Evolutionary conservation across 2,113 vertebrate genomes (phyloP), one percentile per base, ranked within the genome.

Genomic region (Toxotes chatareus): DNA sequence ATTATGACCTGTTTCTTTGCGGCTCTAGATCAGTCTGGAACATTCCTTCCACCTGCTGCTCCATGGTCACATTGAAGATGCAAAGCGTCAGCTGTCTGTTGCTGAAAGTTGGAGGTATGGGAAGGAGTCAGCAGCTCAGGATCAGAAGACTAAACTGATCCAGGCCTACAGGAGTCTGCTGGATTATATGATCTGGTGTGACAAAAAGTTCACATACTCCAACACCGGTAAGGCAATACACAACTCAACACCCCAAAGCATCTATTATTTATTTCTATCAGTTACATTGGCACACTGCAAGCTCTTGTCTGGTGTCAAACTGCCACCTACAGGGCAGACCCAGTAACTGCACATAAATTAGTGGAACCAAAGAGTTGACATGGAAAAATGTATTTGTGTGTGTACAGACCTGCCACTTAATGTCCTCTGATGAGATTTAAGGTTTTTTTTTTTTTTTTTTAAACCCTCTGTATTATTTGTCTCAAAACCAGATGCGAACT

Each of bases 51-150:
- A 96, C 75, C 94, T 98, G n/a, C 63, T 99, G 77, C 94, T 96
- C 46, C 93, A 95, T 0, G 96, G 96, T 14, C 87, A 93, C 73
- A 47, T 95, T 27, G 94, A 97, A 9, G 96, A 97, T 3, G 97
- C 97, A 1, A 96, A 94, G 69, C 92, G 88, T 59, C 95, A 94
- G 63, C 89, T 99, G 31, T 93, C 90, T 23, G 27, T 92, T 0
- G 95, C 96, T 23, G 96, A 97, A 80, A 96, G 96, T 47, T 99
- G 98, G 98, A 92, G 96, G 47, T 92, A 95, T 0, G 97, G 97
- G 44, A 96, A 94, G 21, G 91, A 93, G 82, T 94, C 96, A 0
- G 40, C 68, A 1, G 59, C 72, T 66, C 96, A 97, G 91, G 31
- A 88, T 38, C 92, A 95, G 71, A 85, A 79, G 32, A 82, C 93